phyloP scores from a whole-genome alignment of 2,888 invertebrate genomes.

The Conomelus anceps region DNA sequence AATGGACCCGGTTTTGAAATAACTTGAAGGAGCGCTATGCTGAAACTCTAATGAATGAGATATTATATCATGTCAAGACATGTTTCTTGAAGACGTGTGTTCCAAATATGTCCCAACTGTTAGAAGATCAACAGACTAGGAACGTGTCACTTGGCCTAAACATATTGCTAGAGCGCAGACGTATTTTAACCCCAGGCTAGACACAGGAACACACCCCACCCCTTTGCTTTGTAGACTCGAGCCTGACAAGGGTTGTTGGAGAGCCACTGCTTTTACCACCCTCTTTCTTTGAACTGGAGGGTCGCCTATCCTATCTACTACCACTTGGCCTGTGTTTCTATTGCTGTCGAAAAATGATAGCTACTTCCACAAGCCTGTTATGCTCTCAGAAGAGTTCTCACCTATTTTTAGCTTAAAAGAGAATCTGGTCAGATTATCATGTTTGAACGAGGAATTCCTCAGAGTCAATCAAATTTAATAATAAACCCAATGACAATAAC shows the following conservation, averaged over 20 bases:
- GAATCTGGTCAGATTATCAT: no score
- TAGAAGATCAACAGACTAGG: background rate
- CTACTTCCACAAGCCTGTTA: background rate
- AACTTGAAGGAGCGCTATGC: no score
- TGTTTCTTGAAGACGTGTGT: background rate
- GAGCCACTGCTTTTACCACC: background rate
- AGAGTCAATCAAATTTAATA: no score
- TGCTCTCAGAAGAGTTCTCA: background rate
- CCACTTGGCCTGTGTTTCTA: background rate
- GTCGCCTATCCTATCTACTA: background rate
- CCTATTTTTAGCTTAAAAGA: no score
- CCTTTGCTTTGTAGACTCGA: no score
- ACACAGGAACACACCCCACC: background rate
- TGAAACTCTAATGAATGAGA: no score
- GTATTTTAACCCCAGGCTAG: background rate
- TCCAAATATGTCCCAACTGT: background rate
- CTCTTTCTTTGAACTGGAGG: background rate
- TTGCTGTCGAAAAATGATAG: background rate
- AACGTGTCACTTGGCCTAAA: background rate
- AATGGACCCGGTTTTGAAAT: background rate
- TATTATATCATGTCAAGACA: background rate
- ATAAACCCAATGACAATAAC: no score
- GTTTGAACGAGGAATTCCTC: no score
- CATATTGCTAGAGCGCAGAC: background rate
- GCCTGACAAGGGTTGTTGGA: background rate